Conservation (phyloP, 2,113 vertebrate genomes). For the Calyptommatus sinebrachiatus region DNA sequence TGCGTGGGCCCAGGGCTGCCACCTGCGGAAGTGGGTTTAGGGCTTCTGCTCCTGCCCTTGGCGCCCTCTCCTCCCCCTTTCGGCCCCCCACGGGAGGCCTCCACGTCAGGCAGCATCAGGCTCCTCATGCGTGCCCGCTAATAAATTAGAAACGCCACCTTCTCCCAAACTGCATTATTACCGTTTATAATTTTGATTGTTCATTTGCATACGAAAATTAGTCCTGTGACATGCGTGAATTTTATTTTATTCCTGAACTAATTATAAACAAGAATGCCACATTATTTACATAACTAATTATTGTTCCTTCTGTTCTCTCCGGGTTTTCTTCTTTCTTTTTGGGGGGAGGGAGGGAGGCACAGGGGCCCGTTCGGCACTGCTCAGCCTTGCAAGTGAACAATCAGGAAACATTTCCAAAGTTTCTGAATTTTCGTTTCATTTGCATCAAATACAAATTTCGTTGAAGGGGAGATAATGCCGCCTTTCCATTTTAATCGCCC, state of each 20-base stretch:
- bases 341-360: slow-evolving; percentile 50
- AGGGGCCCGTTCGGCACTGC: slow-evolving; percentile 64
- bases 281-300: slow-evolving; percentile 99
- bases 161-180: slow-evolving; percentile 93
- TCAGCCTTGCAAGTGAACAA: slow-evolving; percentile 77
- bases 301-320: slow-evolving; percentile 94
- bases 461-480: slow-evolving; percentile 75
- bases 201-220: slow-evolving; percentile 99
- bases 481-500: slow-evolving; percentile 80
- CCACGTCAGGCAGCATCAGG: slow-evolving; percentile 80
- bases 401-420: slow-evolving; percentile 77
- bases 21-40: background rate
- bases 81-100: slow-evolving; percentile 48
- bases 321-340: slow-evolving; percentile 51
- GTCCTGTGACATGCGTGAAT: slow-evolving; percentile 94
- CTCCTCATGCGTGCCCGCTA: slow-evolving; percentile 72
- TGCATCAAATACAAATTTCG: slow-evolving; percentile 80
- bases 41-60: background rate
- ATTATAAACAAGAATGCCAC: slow-evolving; percentile 99
- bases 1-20: too few relatives aligned
- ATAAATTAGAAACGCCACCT: slow-evolving; percentile 91
- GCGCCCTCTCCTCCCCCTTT: background rate
- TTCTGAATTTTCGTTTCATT: slow-evolving; percentile 76
- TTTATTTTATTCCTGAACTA: slow-evolving; percentile 90
- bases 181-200: slow-evolving; percentile 97